Evolutionary conservation across 2,888 invertebrate genomes (phyloP), one percentile per base, ranked within the genome.

Genomic region (Disparrhopalites patrizii): DNA sequence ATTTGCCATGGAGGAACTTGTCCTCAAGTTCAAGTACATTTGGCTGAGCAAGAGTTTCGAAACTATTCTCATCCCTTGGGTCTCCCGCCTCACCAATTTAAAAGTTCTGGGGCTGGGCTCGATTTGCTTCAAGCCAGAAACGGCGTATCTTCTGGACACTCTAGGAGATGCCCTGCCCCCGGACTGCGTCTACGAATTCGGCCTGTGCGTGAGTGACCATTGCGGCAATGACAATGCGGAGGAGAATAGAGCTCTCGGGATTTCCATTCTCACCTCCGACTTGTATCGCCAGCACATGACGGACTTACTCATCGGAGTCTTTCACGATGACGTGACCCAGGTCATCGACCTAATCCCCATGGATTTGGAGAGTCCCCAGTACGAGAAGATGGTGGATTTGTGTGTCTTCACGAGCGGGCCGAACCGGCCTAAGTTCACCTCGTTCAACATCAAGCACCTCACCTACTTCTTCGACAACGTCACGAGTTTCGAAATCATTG

Each of bases 61-160:
- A 28, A 54, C n/a, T 3, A 62, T 62, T 55, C 40, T 69, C 1
- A 57, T 69, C 25, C 67, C 69, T 33, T 62, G 67, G 20, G n/a
- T 67, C 1, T 23, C 36, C 3, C 61, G 55, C 28, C 33, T 65
- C 3, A 27, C 28, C 25, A 56, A 33, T 13, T 50, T 69, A 18
- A n/a, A 63, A 55, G 23, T 27, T 3, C 58, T 67, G 15, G 57
- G 58, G 18, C 28, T 69, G 7, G 43, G 62, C 18, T 23, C 31
- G 27, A 60, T 69, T 13, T 36, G 36, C 1, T 58, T 69, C 31
- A 56, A 67, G 30, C 56, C 55, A 30, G 60, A 67, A n/a, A 40
- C 61, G 4, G 62, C 65, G 7, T 28, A 47, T 55, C 33, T 61
- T 27, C 31, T 69, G 13, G 15, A 54, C 10, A 10, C 18, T 15